Conservation (phyloP, 2,797 vertebrate genomes). For the Hippocampus kuda region DNA sequence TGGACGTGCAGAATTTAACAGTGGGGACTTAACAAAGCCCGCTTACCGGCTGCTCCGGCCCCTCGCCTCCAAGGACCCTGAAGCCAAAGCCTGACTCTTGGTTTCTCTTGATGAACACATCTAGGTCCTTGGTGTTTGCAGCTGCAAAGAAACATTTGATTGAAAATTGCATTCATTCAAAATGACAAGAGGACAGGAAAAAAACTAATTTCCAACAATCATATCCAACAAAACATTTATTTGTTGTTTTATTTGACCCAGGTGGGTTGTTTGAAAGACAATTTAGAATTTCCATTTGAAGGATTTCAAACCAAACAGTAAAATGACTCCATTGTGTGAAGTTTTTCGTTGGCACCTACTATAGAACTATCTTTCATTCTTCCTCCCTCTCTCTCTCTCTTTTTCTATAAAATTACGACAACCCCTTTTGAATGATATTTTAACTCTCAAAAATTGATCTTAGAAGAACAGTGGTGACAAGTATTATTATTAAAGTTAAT, state of each 20-base stretch:
- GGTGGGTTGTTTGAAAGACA: background rate
- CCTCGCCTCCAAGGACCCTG: conserved; percentile 92
- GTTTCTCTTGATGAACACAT: conserved; percentile 91
- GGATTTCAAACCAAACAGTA: background rate
- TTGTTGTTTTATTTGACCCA: background rate
- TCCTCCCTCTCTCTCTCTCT: too few relatives aligned
- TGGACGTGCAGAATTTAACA: background rate
- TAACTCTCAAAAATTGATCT: background rate
- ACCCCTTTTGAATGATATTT: background rate
- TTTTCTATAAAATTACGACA: background rate
- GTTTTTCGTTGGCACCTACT: background rate
- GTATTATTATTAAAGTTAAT: background rate
- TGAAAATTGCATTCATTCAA: background rate
- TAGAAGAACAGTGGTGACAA: background rate
- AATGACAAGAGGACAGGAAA: background rate
- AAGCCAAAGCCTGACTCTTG: conserved; percentile 98
- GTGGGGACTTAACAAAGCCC: background rate
- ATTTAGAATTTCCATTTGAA: background rate
- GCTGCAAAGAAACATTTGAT: conserved; percentile 60
- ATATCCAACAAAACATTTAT: background rate
- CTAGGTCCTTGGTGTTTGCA: conserved; percentile 88
- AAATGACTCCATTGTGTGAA: background rate
- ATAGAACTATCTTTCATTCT: too few relatives aligned
- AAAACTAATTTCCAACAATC: background rate
- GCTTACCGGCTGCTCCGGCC: conserved; percentile 87